phyloP scores from a whole-genome alignment of 2,888 invertebrate genomes.

The Spilarctia lutea region DNA sequence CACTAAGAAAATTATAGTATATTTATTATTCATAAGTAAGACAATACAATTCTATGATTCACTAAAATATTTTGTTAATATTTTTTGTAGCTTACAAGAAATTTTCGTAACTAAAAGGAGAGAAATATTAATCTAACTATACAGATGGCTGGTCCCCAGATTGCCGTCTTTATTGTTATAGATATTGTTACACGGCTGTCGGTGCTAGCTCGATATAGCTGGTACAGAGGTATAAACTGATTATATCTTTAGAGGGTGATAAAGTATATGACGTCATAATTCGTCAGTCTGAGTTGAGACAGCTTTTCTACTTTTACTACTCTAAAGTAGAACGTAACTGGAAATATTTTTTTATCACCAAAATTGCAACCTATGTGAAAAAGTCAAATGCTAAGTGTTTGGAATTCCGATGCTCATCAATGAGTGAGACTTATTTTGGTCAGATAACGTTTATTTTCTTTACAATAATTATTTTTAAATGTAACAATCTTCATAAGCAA shows the following conservation, averaged over 20 bases:
- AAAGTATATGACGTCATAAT: constrained; percentile 43
- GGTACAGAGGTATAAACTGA: constrained; percentile 39
- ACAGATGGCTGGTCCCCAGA: neutral
- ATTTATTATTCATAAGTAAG: neutral
- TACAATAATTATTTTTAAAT: too few relatives aligned
- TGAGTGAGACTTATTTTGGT: too few relatives aligned
- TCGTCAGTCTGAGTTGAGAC: constrained; percentile 42
- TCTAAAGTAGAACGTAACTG: neutral
- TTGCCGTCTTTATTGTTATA: constrained; percentile 33
- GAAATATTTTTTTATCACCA: neutral
- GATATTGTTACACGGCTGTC: constrained; percentile 46
- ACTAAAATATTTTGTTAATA: neutral
- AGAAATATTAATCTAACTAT: neutral
- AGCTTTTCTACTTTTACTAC: constrained; percentile 12
- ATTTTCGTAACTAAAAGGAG: neutral
- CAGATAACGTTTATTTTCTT: too few relatives aligned
- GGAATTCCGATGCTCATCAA: too few relatives aligned
- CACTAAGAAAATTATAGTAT: neutral
- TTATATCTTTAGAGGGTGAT: constrained; percentile 44
- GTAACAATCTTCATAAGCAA: too few relatives aligned
- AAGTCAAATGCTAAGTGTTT: too few relatives aligned
- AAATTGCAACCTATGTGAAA: neutral
- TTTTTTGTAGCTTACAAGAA: neutral
- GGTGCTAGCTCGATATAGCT: constrained; percentile 41
- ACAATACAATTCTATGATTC: neutral